These are phyloP conservation scores for Gonioctena quinquepunctata DNA, from an alignment of 1,140 invertebrate genomes.

Conservation along the genomic window DNA sequence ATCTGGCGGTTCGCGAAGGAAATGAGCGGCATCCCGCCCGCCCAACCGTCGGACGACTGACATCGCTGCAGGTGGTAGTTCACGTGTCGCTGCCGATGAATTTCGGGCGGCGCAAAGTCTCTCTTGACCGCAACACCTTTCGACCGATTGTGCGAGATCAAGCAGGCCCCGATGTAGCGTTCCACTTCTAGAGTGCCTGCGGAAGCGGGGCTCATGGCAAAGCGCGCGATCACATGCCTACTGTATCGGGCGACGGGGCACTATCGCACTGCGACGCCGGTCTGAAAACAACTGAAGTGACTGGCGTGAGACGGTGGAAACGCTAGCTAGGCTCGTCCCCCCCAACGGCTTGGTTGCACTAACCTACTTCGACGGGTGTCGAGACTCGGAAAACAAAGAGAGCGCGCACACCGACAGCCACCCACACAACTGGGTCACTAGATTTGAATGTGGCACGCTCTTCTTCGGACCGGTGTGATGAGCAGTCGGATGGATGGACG, in stretches of 20 bases:
- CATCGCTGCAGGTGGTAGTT: slow-evolving; percentile 35
- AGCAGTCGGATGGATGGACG: too few species aligned
- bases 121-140: slow-evolving; percentile 35
- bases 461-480: too few species aligned
- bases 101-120: slow-evolving; percentile 51
- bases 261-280: background rate
- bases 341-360: slow-evolving; percentile 38
- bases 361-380: slow-evolving; percentile 56
- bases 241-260: background rate
- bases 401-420: slow-evolving; percentile 51
- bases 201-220: slow-evolving; percentile 65
- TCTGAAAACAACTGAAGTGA: background rate
- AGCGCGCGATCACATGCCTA: slow-evolving; percentile 20
- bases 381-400: slow-evolving; percentile 49
- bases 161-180: slow-evolving; percentile 67
- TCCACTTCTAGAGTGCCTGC: slow-evolving; percentile 64
- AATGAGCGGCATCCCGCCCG: slow-evolving; percentile 49
- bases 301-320: background rate
- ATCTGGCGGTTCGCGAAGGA: slow-evolving; percentile 41
- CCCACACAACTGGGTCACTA: slow-evolving; percentile 53
- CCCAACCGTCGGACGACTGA: slow-evolving; percentile 52
- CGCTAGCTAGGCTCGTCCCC: background rate
- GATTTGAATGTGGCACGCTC: slow-evolving; percentile 7
- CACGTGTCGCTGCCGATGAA: slow-evolving; percentile 52
- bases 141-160: slow-evolving; percentile 62